Conservation (phyloP, 2,888 invertebrate species). For the Troglohyphantes excavatus region DNA sequence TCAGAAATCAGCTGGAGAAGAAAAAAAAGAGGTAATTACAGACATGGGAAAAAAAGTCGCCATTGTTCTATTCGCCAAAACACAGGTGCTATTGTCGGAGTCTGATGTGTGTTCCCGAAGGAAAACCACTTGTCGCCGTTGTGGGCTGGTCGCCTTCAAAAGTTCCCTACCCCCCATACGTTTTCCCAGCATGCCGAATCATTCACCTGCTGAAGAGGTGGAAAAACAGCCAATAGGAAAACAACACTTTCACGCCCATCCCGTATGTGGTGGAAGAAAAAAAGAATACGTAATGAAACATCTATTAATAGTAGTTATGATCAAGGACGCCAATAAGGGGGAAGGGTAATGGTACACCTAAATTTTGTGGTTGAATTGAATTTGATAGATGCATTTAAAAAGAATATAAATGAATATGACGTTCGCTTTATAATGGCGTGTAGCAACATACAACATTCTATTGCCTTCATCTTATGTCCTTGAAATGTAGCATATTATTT, state of each 20-base stretch:
- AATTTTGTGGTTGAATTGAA: too few species aligned
- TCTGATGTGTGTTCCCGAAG: not conserved
- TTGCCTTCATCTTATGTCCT: too few species aligned
- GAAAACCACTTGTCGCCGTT: conserved; percentile 28
- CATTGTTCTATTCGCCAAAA: conserved; percentile 29
- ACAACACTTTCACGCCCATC: conserved; percentile 13
- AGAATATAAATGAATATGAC: too few species aligned
- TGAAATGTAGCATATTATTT: too few species aligned
- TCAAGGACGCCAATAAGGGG: too few species aligned
- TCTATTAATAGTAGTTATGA: not conserved
- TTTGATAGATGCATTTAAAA: too few species aligned
- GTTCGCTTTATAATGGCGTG: too few species aligned
- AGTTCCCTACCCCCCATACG: not conserved
- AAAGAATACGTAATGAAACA: not conserved
- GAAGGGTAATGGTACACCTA: too few species aligned
- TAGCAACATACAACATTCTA: too few species aligned
- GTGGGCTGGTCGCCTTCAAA: not conserved
- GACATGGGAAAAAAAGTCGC: not conserved
- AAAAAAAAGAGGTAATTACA: conserved; percentile 15
- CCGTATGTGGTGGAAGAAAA: conserved; percentile 1
- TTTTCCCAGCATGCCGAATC: conserved; percentile 42
- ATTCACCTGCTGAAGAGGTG: conserved; percentile 66
- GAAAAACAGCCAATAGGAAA: conserved; percentile 13
- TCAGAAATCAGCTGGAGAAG: not conserved
- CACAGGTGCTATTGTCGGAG: conserved; percentile 65